Evolutionary conservation across 2,797 vertebrate genomes (phyloP), one percentile per base, ranked within the genome.

Genomic region (Myiotriccus ornatus): DNA sequence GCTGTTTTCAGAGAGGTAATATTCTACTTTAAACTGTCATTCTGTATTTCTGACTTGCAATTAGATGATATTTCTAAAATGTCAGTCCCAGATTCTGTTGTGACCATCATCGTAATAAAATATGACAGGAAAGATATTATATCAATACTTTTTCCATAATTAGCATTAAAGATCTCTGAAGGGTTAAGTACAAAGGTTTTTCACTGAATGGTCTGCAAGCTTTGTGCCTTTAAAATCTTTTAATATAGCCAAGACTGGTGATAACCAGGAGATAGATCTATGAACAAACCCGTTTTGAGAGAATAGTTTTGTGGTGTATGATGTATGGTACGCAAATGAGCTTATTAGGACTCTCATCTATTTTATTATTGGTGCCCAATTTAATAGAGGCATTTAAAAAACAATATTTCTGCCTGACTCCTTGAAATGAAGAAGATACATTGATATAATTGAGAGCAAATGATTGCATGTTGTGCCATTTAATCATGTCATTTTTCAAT

Each of bases 61-160:
- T 98, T 98, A 98, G 95, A 94, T 91, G 90, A 37, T 97, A 97
- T 97, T 98, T 98, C 96, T 96, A 96, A 98, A 98, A 97, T 96
- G 97, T 97, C 97, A 97, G 92, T 94, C 94, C 69, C 60, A 94
- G 91, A 97, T 93, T 97, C 89, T 96, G 91, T 94, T 95, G 97
- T 97, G 97, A 97, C 95, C 96, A 14, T 98, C 97, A 98, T 86
- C 76, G 64, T 99, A 98, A 99, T 98, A 98, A 98, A 98, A 98
- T 98, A 97, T 98, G 99, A 98, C 98, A 98, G 98, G 96, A 95
- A 97, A 97, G 98, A 98, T 98, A 98, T 98, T 98, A 98, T 99
- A 99, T 98, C 98, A 98, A 98, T 98, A 99, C 97, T 97, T 98
- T 98, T 98, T 97, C 97, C 98, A 98, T 99, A 98, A 99, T 99